A percentile compares a stretch with the other conserved stretches of the same genome.
Evolutionary conservation across 1,140 invertebrate genomes (phyloP).

Genomic region (Aphelenchoides besseyi): DNA sequence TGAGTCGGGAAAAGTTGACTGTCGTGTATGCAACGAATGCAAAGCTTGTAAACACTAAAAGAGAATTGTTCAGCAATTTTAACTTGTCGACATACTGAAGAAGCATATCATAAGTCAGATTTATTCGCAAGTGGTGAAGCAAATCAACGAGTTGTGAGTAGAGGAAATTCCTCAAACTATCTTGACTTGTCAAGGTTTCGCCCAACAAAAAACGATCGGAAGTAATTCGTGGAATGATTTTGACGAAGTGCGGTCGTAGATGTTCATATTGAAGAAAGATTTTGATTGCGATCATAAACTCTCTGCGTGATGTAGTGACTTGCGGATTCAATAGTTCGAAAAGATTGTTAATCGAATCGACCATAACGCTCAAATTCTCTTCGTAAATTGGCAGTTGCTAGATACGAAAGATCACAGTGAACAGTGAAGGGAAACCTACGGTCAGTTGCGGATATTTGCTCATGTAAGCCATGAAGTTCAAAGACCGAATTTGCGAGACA

Average conservation of each 20-base stretch:
- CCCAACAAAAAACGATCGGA: constrained; percentile 34
- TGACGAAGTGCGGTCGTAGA: constrained; percentile 29
- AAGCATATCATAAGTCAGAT: constrained; percentile 68
- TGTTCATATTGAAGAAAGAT: background rate
- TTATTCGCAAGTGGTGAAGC: constrained; percentile 88
- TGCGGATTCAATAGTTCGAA: constrained; percentile 15
- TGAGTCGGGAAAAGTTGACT: constrained; percentile 34
- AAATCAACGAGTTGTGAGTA: constrained; percentile 76
- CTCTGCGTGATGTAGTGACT: constrained; percentile 2
- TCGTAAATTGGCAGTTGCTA: constrained; percentile 11
- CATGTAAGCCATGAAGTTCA: constrained; percentile 41
- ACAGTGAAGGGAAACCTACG: background rate
- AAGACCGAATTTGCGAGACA: constrained; percentile 38
- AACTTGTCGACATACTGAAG: constrained; percentile 30
- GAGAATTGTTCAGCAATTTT: no score
- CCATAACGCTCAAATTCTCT: background rate
- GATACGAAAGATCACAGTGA: background rate
- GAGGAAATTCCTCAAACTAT: constrained; percentile 37
- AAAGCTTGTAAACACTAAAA: constrained; percentile 43
- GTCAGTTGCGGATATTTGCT: background rate
- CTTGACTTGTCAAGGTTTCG: constrained; percentile 38
- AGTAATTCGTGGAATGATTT: constrained; percentile 36
- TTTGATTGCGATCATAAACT: constrained; percentile 13
- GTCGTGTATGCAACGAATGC: constrained; percentile 41
- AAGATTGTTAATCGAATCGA: background rate